A percentile compares a stretch with the other conserved stretches of the same genome.
phyloP scores from a whole-genome alignment of 2,797 vertebrate species.

The Rhinella marina region DNA sequence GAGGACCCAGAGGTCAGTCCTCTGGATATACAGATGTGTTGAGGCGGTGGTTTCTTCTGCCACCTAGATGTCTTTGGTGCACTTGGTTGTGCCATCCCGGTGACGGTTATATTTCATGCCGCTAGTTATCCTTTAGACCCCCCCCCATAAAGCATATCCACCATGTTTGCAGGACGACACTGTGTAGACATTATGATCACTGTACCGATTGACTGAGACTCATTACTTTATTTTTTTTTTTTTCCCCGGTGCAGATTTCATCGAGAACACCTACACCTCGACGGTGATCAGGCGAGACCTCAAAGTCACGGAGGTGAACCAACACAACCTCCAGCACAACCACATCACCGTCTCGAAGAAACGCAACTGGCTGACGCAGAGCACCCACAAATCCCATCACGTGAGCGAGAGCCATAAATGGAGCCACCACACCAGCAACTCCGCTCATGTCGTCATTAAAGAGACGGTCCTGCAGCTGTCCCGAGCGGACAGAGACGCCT shows the following conservation, averaged over 20 bases:
- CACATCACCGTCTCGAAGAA: constrained; percentile 97
- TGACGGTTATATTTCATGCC: neutral
- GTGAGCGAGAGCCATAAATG: constrained; percentile 71
- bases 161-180: neutral
- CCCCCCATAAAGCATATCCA: neutral
- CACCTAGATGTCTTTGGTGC: neutral
- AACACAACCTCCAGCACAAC: constrained; percentile 74
- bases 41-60: neutral
- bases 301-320: constrained; percentile 67
- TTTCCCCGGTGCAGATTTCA: constrained; percentile 76
- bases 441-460: constrained; percentile 71
- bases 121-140: neutral
- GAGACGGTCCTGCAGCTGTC: constrained; percentile 48
- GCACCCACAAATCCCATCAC: constrained; percentile 72
- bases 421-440: constrained; percentile 68
- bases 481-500: constrained; percentile 43
- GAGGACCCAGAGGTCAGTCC: too few relatives aligned
- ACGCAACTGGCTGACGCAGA: constrained; percentile 96
- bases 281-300: constrained; percentile 77
- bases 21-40: neutral
- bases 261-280: constrained; percentile 84
- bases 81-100: neutral
- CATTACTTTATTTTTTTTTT: neutral
- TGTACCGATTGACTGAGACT: neutral
- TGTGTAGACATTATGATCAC: neutral